phyloP scores from a whole-genome alignment of 2,113 vertebrate genomes.

The Lycaon pictus region DNA sequence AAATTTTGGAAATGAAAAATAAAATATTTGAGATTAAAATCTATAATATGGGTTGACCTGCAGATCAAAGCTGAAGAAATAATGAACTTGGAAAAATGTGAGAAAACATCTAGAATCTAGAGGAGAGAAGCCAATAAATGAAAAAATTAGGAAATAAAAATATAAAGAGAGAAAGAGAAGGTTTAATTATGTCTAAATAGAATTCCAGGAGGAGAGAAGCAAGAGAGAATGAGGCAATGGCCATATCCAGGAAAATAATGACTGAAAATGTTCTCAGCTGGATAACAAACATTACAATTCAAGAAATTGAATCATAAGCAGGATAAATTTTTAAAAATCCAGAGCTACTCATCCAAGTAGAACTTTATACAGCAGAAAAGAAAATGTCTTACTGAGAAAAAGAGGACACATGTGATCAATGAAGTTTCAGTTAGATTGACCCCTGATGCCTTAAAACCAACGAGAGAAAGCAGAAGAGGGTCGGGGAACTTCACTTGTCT shows the following conservation, averaged over 20 bases:
- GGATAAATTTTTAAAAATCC: background rate
- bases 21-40: background rate
- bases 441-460: background rate
- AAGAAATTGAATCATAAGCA: background rate
- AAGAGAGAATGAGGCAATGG: background rate
- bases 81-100: background rate
- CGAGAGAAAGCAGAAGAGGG: background rate
- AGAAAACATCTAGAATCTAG: background rate
- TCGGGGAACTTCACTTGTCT: background rate
- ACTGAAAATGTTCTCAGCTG: background rate
- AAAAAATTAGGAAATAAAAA: background rate
- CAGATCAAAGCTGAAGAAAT: background rate
- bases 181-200: background rate
- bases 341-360: background rate
- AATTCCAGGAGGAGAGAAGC: background rate
- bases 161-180: background rate
- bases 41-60: background rate
- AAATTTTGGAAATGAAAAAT: background rate
- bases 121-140: background rate
- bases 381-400: background rate
- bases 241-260: background rate
- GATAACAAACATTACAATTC: background rate
- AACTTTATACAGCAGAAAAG: background rate
- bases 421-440: background rate
- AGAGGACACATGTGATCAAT: background rate